Conservation (phyloP, 2,888 invertebrate genomes). For the Pyrocoelia pectoralis region DNA sequence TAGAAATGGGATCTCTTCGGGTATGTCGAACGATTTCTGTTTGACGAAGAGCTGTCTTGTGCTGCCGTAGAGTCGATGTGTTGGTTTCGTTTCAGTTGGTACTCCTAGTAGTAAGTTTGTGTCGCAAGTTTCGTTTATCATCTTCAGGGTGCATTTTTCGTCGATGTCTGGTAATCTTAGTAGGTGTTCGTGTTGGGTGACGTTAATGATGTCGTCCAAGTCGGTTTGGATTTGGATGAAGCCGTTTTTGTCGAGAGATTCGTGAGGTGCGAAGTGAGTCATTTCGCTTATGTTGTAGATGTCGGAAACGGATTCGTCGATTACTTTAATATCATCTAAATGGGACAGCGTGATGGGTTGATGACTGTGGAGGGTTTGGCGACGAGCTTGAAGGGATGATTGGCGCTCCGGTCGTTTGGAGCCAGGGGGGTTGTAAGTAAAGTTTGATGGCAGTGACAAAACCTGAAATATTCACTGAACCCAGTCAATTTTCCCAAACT, state of each 20-base stretch:
- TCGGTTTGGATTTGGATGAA: conserved; percentile 43
- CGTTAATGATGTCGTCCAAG: conserved; percentile 51
- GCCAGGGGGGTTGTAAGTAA: conserved; percentile 81
- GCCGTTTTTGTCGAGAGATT: conserved; percentile 55
- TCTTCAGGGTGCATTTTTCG: conserved; percentile 46
- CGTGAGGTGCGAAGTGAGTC: conserved; percentile 40
- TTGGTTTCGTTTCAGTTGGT: conserved; percentile 51
- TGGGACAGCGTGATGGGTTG: conserved; percentile 67
- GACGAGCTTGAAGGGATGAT: conserved; percentile 56
- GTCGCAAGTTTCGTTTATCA: conserved; percentile 49
- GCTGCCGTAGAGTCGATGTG: conserved; percentile 60
- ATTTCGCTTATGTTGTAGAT: conserved; percentile 55
- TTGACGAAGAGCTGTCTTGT: conserved; percentile 66
- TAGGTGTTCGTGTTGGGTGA: conserved; percentile 43
- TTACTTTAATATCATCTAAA: conserved; percentile 63
- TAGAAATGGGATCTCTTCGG: conserved; percentile 64
- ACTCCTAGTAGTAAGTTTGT: conserved; percentile 47
- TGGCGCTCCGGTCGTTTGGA: conserved; percentile 52
- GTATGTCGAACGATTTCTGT: conserved; percentile 64
- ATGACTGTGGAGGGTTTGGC: conserved; percentile 69
- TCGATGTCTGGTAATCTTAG: conserved; percentile 47
- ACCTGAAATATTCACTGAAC: too few species aligned
- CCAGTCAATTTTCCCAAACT: neutral
- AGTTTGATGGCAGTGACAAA: conserved; percentile 84
- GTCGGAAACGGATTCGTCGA: conserved; percentile 56